Percentiles rank a stretch among this genome's conserved stretches.
phyloP scores from a whole-genome alignment of 2,888 invertebrate genomes.

The Pemphredon lugubris region DNA sequence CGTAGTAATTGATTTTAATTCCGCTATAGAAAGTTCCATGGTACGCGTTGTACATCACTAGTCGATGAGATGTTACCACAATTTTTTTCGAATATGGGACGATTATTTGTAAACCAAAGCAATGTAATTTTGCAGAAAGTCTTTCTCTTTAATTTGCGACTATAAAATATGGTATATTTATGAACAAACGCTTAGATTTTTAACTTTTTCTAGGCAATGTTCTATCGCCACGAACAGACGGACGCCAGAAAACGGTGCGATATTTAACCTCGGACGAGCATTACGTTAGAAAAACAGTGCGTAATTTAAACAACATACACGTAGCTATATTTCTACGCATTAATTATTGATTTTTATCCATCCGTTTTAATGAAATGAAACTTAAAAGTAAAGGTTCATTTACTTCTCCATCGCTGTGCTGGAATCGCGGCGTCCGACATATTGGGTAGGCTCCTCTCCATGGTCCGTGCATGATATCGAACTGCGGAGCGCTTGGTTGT shows the following conservation, averaged over 20 bases:
- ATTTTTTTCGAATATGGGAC: background rate
- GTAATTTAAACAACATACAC: conserved; percentile 10
- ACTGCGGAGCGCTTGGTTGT: conserved; percentile 22
- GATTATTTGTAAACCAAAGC: background rate
- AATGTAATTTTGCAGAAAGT: conserved; percentile 1
- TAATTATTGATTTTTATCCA: background rate
- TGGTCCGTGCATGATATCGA: conserved; percentile 43
- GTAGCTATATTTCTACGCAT: conserved; percentile 1
- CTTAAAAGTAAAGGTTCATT: conserved; percentile 20
- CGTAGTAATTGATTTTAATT: conserved; percentile 34
- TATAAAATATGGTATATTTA: conserved; percentile 9
- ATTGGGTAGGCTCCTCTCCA: conserved; percentile 47
- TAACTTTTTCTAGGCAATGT: conserved; percentile 30
- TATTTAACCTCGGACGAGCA: background rate
- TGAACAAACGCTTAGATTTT: conserved; percentile 22
- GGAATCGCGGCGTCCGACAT: conserved; percentile 36
- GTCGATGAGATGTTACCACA: background rate
- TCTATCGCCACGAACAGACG: conserved; percentile 18
- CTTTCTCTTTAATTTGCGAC: conserved; percentile 6
- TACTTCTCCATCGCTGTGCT: conserved; percentile 19
- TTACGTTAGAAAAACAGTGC: background rate
- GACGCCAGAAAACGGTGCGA: background rate
- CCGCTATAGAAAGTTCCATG: conserved; percentile 19
- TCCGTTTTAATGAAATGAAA: background rate
- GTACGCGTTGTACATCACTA: conserved; percentile 10